Evolutionary conservation across 2,888 invertebrate genomes (phyloP), one percentile per base, ranked within the genome.

Genomic region (Philopedon plagiatum): DNA sequence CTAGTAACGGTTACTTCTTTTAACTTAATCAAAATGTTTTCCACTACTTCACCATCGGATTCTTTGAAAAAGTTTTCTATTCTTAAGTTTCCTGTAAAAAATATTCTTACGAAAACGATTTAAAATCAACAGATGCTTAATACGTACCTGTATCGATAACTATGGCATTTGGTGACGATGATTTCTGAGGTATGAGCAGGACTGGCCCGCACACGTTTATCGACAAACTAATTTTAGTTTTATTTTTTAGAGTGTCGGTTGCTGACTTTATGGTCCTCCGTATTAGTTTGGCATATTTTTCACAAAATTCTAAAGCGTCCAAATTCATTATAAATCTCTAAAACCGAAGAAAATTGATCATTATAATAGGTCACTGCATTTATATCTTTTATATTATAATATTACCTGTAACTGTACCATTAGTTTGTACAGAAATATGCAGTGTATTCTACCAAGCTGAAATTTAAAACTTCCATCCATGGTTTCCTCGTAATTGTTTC

Each of bases 41-140:
- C 93, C 2, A 88, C 88, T 29, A 81, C 85, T 3, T 80, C 69
- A 64, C 80, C 82, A 65, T 74, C 74, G 0, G 66, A 62, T 19
- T 87, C 87, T 23, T 86, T 85, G 86, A 94, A 94, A 86, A 93
- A 93, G 82, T 95, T 95, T 82, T 93, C 93, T 21, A 94, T 90
- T 5, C 88, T 88, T n/a, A 95, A 87, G 80, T 93, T 91, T 57
- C 94, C 94, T 89, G 85, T 81, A 68, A 39, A 56, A 19, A 37
- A 37, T 3, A 11, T 37, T 44, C 2, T 39, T 26, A 18, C n/a
- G 21, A 32, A 21, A 9, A 2, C 7, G 19, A 7, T 9, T 3
- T 44, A 8, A 41, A 37, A 8, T 46, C n/a, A 11, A 49, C 39
- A 15, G 1, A 13, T 49, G 19, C 5, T 1, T n/a, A 21, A 2